Evolutionary conservation across 2,113 vertebrate species (phyloP), one percentile per base, ranked within the genome.

Genomic region (Seriola rivoliana): DNA sequence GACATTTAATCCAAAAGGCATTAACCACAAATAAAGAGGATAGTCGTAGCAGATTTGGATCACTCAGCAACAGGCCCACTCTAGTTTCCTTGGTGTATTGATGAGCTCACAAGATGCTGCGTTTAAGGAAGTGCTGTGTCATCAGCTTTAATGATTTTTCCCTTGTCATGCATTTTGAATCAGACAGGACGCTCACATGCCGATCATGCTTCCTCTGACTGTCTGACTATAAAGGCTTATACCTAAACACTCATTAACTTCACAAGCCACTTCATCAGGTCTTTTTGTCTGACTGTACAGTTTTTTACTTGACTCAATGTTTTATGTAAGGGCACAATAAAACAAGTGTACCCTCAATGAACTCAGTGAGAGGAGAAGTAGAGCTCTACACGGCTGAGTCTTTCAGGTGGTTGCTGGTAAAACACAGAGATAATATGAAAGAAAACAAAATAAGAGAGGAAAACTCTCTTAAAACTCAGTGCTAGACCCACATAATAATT

Each of bases 111-210:
- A 44, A 7, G 29, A 34, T 9, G 50, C 19, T 44, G 60, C 36
- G 7, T 69, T 36, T 70, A 62, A 48, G 40, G 25, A 89, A 71
- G 8, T 68, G 88, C 74, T 36, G 48, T 14, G 68, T 83, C 83
- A 32, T 81, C 82, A 80, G 21, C 25, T 84, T 76, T 68, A n/a
- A 13, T 36, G 34, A 36, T 44, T 52, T 72, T 55, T 55, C 14
- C 66, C 44, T 69, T 71, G 59, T 59, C 36, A 52, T 71, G 82
- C 75, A 32, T 50, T 73, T 69, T 58, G 17, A 75, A 66, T 52
- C 44, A 70, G 65, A 85, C 40, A 19, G 13, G 25, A 68, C 0
- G 11, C 74, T 91, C 93, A 93, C 92, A 78, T 89, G 89, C 42
- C 40, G 25, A 75, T 93, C 91, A 92, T 54, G 85, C 88, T 80